Evolutionary conservation across 2,888 invertebrate species (phyloP).

Genomic region (Eustalomyia histrio): DNA sequence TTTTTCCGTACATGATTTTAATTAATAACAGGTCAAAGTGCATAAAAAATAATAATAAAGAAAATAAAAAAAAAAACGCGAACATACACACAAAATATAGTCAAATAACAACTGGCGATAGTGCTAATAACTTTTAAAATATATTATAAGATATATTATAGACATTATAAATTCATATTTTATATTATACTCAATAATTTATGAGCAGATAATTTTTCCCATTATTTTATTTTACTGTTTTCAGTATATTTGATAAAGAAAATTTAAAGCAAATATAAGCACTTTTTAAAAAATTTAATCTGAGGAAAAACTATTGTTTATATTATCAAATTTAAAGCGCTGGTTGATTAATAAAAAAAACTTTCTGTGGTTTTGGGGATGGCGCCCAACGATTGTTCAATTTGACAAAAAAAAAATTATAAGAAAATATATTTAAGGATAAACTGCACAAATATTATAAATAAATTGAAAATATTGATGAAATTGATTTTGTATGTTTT

Average conservation of each 20-base stretch:
- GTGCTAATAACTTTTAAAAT: constrained; percentile 49
- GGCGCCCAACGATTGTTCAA: no score
- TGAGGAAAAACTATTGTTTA: no score
- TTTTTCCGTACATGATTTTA: constrained; percentile 46
- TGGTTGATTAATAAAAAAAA: no score
- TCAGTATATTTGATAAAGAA: background rate
- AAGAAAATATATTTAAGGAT: no score
- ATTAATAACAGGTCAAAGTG: constrained; percentile 64
- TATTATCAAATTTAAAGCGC: no score
- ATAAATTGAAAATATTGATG: no score
- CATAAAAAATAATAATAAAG: constrained; percentile 30
- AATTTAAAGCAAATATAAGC: background rate
- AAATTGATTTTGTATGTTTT: no score
- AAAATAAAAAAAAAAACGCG: background rate
- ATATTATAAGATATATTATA: constrained; percentile 8
- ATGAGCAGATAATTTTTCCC: constrained; percentile 18
- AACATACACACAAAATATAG: constrained; percentile 21
- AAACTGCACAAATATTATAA: no score
- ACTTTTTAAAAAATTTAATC: no score
- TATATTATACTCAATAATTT: constrained; percentile 21
- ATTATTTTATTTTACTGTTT: background rate
- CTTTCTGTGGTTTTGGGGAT: no score
- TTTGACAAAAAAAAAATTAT: no score
- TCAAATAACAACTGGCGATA: constrained; percentile 61
- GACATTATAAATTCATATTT: background rate